Base-by-base conservation (phyloP, 2,888 invertebrate genomes). In the Hololepta plana region DNA sequence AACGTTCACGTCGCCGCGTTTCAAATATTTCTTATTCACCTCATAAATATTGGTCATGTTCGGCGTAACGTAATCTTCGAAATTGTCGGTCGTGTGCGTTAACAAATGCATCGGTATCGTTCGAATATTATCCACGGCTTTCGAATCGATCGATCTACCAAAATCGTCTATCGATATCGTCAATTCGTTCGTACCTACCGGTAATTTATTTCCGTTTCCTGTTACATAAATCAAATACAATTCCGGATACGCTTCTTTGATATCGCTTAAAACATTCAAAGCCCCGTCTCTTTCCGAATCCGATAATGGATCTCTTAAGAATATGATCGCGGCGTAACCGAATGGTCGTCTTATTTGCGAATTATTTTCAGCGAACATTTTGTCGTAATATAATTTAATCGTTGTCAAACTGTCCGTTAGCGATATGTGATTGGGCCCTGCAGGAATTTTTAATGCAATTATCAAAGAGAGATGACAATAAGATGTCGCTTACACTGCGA, bases 31-130 rank as follows among this genome's bases (percentile, higher is more conserved):
- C 19, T 33, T 66, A 1, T 50, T 50, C 20, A 60, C 57, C 29
- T 60, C 55, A 30, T 63, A 52, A 27, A 38, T 31, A 14, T 34
- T 41, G 12, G 38, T 37, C 7, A 38, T 45, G 12, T 55, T 51
- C 1, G 67, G 64, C 23, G 64, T 51, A 7, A 67, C 54, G 33
- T 65, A 71, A 43, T 71, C 70, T 47, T 72, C 72, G 27, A 60
- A 60, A 31, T 57, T 41, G 38, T 62, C 57, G 17, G 35, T 28
- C 13, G 33, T 35, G n/a, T n/a, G n/a, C n/a, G 9, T 37, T 37
- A 9, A 46, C 42, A 24, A 49, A 31, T 11, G 38, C 36, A 21
- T 36, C 35, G 9, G 40, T 35, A 33, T 45, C 37, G 27, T 34
- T 35, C 3, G 44, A n/a, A n/a, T n/a, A n/a, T n/a, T n/a, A n/a